Evolutionary conservation across 1,140 invertebrate genomes (phyloP), one percentile per base, ranked within the genome.

Genomic region (Drosophila varians): DNA sequence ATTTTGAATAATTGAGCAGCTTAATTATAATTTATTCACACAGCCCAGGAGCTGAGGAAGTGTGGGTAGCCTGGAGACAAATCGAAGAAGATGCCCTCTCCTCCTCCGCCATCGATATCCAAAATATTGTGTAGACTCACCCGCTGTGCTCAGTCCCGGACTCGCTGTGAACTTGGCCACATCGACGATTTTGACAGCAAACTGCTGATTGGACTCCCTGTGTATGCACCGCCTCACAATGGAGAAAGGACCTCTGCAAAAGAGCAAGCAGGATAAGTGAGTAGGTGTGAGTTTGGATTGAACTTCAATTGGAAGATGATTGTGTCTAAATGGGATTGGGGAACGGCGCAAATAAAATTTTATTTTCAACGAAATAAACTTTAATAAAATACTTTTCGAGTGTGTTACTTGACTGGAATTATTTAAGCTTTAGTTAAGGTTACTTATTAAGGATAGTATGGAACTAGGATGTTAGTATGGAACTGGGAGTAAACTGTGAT

Each of bases 161-260:
- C 96, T 98, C 31, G 97, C 97, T 58, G 98, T 98, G 91, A 99
- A 99, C 91, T 98, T 98, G 74, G 97, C 97, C 18, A 99, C 98
- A 93, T 99, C 98, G 64, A 99, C 97, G 82, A 99, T 99, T 94
- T 99, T 99, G 58, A 99, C 98, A 65, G 98, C 98, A 94, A 99
- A 99, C 90, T 97, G 97, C 92, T 98, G 97, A 25, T 94, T 95
- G 7, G 97, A 99, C 90, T 98, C 96, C 62, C 97, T 94, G 92
- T 99, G 98, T 77, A 99, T 95, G 92, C 98, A 99, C 92, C 98
- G 94, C 87, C 98, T 94, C 26, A 99, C 97, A 80, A 99, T 94
- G 91, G 98, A 99, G 93, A 99, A 99, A 83, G 98, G 98, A 69
- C 98, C 98, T 93, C 98, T 99, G 93, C 26, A 95, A 95, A 95